Conservation (phyloP, 2,888 invertebrate genomes). For the Griposia aprilina region DNA sequence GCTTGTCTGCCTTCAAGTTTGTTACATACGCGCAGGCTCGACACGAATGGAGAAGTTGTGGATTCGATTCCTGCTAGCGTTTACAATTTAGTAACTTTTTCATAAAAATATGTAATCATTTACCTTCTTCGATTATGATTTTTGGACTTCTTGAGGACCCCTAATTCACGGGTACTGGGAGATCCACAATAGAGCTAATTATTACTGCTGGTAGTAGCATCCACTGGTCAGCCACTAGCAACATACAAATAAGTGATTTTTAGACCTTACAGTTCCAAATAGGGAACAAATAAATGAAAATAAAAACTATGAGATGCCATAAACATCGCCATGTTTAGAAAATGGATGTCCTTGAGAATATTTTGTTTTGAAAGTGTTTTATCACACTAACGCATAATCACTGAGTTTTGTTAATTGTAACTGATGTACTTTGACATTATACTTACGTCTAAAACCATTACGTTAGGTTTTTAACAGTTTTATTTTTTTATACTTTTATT, state of each 20-base stretch:
- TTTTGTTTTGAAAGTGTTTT: not conserved
- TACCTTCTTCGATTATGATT: no score
- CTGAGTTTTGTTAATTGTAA: not conserved
- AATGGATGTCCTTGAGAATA: not conserved
- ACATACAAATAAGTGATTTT: not conserved
- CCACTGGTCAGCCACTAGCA: not conserved
- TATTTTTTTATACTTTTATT: not conserved
- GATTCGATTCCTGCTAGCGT: no score
- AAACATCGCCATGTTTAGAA: not conserved
- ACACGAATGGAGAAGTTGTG: no score
- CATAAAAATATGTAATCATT: no score
- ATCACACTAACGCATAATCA: not conserved
- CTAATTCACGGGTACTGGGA: no score
- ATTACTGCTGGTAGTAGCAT: no score
- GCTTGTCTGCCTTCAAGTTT: no score
- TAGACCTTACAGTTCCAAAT: not conserved
- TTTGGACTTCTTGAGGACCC: no score
- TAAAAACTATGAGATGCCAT: not conserved
- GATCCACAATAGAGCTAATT: no score
- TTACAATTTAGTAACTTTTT: no score
- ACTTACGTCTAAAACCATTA: not conserved
- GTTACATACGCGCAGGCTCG: no score
- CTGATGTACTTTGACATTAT: not conserved
- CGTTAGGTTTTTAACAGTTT: not conserved
- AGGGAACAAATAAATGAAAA: not conserved